Percentiles rank a stretch among this genome's conserved stretches.
Conservation (phyloP, 1,140 invertebrate species). For the Coboldia fuscipes region DNA sequence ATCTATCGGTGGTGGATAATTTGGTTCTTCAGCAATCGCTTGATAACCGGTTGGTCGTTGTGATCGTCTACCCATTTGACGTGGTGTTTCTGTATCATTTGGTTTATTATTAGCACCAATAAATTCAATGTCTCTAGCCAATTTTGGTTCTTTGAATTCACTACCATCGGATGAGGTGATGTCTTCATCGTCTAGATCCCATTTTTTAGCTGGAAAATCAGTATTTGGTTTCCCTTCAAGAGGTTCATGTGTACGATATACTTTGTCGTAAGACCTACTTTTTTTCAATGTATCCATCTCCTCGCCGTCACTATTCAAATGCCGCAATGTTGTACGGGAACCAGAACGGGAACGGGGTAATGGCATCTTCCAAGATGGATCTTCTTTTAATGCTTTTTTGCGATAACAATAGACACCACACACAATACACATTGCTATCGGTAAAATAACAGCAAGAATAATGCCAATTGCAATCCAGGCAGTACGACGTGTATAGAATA, state of each 20-base stretch:
- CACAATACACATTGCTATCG: slow-evolving; percentile 47
- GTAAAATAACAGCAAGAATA: slow-evolving; percentile 51
- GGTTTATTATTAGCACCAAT: slow-evolving; percentile 17
- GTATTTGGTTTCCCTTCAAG: slow-evolving; percentile 46
- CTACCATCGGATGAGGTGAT: slow-evolving; percentile 30
- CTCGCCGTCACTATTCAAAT: slow-evolving; percentile 16
- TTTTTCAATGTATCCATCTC: slow-evolving; percentile 27
- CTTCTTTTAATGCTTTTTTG: slow-evolving; percentile 25
- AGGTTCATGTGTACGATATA: slow-evolving; percentile 64
- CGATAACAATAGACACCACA: slow-evolving; percentile 43
- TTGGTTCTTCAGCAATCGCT: slow-evolving; percentile 16
- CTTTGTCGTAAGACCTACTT: slow-evolving; percentile 47
- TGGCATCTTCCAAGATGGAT: slow-evolving; percentile 19
- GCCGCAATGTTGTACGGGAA: slow-evolving; percentile 27
- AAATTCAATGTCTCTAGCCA: slow-evolving; percentile 32
- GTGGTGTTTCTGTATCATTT: slow-evolving; percentile 18
- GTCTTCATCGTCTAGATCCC: slow-evolving; percentile 44
- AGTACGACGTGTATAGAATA: slow-evolving; percentile 19
- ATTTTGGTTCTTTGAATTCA: slow-evolving; percentile 28
- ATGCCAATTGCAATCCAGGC: slow-evolving; percentile 50
- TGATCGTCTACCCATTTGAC: slow-evolving; percentile 27
- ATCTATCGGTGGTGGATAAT: slow-evolving; percentile 5
- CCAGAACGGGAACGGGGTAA: slow-evolving; percentile 24
- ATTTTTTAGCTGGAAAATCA: slow-evolving; percentile 58
- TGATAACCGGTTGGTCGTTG: slow-evolving; percentile 19